Base-by-base conservation (phyloP, 2,888 invertebrate species). In the Cybosia mesomella region DNA sequence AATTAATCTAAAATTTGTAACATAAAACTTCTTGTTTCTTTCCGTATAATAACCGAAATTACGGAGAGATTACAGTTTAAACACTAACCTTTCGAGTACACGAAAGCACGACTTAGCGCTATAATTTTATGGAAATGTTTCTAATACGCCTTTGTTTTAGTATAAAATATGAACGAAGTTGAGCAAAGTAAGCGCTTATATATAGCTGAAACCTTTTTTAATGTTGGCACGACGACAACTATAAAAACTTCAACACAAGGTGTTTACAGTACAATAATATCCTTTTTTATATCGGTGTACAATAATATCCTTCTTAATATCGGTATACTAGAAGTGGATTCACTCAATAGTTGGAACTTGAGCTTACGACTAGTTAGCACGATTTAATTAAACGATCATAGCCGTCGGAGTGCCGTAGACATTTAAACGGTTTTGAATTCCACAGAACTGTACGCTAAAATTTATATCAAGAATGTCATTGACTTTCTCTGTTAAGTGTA, bases 41-140 rank as follows among this genome's bases (percentile, higher is more conserved):
- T 61, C 34, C 43, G 64, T n/a, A 32, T 71, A 66, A 58, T 71
- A 55, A 64, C 63, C 32, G 24, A 70, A 73, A 79, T 77, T 70
- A 65, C 36, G n/a, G 58, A 68, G 58, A 68, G 63, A 68, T 79
- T 79, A 79, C 22, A 34, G 66, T 68, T 75, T 72, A 34, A 70
- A 55, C 49, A 58, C 66, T 70, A 61, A 73, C 61, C 61, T 61
- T 59, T 65, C 67, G 60, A 68, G 71, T 66, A 57, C 39, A 34
- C 63, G 34, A 64, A 62, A 28, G 49, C 67, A 58, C 24, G 18
- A 32, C 13, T 66, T 54, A 13, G 58, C 34, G 55, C 62, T 71
- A 53, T 69, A 79, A 73, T 71, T 76, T 71, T 34, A 77, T 79
- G 76, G 53, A 2, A 69, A 75, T 73, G 59, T 68, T 68, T 61